phyloP scores from a whole-genome alignment of 2,888 invertebrate species.

The Oligia fasciuncula region DNA sequence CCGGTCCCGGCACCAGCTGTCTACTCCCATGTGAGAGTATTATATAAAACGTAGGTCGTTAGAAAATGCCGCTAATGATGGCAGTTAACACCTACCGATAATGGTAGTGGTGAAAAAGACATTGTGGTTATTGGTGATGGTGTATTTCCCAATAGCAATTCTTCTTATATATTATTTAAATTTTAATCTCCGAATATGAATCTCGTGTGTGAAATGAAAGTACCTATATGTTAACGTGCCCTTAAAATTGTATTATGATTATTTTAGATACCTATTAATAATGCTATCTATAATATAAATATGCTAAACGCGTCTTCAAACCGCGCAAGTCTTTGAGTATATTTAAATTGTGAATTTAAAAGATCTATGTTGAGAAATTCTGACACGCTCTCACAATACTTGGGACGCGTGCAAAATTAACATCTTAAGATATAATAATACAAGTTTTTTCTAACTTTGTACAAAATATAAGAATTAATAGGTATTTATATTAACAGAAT shows the following conservation, averaged over 20 bases:
- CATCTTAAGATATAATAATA: conserved; percentile 17
- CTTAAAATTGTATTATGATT: conserved; percentile 64
- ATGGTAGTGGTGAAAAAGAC: conserved; percentile 53
- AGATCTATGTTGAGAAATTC: conserved; percentile 12
- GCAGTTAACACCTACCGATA: conserved; percentile 57
- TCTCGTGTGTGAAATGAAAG: conserved; percentile 72
- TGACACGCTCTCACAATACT: conserved; percentile 15
- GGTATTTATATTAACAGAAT: conserved; percentile 2
- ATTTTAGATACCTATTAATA: conserved; percentile 64
- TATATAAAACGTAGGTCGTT: conserved; percentile 54
- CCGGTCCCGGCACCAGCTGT: conserved; percentile 87
- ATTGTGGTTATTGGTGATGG: conserved; percentile 57
- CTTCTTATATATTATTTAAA: conserved; percentile 63
- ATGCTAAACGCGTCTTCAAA: conserved; percentile 36
- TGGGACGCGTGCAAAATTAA: conserved; percentile 34
- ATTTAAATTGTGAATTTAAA: conserved; percentile 16
- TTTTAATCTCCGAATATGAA: conserved; percentile 70
- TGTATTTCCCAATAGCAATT: conserved; percentile 60
- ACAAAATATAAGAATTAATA: conserved; percentile 43
- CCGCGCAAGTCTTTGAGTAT: conserved; percentile 33
- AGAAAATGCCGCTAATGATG: conserved; percentile 44
- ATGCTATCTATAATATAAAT: conserved; percentile 36
- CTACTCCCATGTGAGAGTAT: conserved; percentile 86
- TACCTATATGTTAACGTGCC: conserved; percentile 65
- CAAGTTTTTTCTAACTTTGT: conserved; percentile 62